Conservation (phyloP, 2,888 invertebrate genomes). For the Drosophila crucigera region DNA sequence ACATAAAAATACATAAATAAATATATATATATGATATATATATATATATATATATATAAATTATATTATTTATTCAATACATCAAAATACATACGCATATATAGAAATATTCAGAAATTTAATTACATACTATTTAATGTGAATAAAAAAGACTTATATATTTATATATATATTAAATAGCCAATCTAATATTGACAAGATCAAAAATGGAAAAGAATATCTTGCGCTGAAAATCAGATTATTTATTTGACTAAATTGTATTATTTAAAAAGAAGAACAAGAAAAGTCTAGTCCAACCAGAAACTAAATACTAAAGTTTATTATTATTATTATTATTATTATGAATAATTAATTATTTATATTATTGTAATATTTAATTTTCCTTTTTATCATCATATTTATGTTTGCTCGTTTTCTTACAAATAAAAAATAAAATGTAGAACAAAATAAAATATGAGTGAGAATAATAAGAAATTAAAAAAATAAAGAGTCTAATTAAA, state of each 20-base stretch:
- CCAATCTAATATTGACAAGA: conserved; percentile 51
- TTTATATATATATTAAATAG: conserved; percentile 35
- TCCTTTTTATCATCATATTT: conserved; percentile 9
- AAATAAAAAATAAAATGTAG: conserved; percentile 18
- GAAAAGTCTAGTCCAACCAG: conserved; percentile 31
- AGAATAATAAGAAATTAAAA: conserved; percentile 37
- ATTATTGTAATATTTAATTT: conserved; percentile 7
- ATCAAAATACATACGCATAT: conserved; percentile 13
- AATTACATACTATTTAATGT: conserved; percentile 57
- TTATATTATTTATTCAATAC: conserved; percentile 15
- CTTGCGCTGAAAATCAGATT: conserved; percentile 50
- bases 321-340: neutral
- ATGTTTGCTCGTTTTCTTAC: conserved; percentile 30
- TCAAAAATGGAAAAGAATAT: conserved; percentile 35
- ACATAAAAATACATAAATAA: conserved; percentile 26
- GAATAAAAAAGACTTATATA: conserved; percentile 73
- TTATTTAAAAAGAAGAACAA: neutral
- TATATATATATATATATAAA: conserved; percentile 18
- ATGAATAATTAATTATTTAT: neutral
- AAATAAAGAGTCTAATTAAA: conserved; percentile 21
- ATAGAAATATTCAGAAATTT: conserved; percentile 38
- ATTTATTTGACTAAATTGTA: conserved; percentile 2
- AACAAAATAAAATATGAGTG: conserved; percentile 70
- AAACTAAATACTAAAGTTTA: conserved; percentile 8
- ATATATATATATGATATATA: conserved; percentile 1